These are phyloP conservation scores for Fringilla coelebs DNA, from an alignment of 2,797 vertebrate species.

Conservation along the genomic window DNA sequence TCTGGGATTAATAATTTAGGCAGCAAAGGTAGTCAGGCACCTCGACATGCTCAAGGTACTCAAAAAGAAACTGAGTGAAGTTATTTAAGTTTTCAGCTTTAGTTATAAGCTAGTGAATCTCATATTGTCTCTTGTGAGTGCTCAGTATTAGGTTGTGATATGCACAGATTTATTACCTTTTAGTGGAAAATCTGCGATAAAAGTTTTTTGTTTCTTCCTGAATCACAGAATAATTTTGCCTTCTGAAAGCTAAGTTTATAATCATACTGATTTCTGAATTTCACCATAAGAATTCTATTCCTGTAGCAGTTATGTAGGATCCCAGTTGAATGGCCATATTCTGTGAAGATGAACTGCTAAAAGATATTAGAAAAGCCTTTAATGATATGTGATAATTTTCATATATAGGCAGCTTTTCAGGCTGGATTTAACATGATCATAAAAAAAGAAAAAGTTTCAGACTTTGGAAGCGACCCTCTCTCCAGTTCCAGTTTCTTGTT, in stretches of 20 bases:
- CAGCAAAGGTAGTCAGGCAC: not conserved
- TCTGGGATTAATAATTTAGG: not conserved
- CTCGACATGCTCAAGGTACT: not conserved
- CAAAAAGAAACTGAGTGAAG: not conserved
- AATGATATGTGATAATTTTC: not conserved
- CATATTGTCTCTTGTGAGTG: not conserved
- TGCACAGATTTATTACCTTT: not conserved
- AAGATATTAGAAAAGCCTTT: not conserved
- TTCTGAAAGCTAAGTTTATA: not conserved
- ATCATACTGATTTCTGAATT: not conserved
- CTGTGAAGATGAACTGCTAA: not conserved
- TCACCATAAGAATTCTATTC: not conserved
- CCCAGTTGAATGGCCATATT: not conserved
- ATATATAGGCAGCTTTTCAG: not conserved
- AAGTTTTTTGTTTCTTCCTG: not conserved
- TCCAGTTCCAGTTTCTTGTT: not conserved
- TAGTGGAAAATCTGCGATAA: not conserved
- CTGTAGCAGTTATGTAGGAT: not conserved
- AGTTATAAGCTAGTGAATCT: not conserved
- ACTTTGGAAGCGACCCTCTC: rapidly evolving
- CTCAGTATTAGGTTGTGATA: not conserved
- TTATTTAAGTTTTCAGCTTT: not conserved
- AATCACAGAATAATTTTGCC: not conserved
- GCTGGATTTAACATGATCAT: not conserved
- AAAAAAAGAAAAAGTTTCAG: not conserved